Conservation (phyloP, 2,113 vertebrate genomes). For the Percina caprodes region DNA sequence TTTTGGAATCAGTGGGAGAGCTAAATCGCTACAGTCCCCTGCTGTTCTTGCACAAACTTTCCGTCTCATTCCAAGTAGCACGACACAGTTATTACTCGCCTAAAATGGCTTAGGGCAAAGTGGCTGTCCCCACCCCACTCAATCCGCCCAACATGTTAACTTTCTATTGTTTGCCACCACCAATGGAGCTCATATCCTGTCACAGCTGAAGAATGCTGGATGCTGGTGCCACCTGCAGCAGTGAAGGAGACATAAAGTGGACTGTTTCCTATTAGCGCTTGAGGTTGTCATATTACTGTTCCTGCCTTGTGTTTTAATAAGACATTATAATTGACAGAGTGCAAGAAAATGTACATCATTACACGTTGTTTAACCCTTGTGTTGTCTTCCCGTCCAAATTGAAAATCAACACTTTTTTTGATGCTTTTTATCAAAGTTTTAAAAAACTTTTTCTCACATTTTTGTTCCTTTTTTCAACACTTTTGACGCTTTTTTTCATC, state of each 20-base stretch:
- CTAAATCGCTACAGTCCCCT: slow-evolving; percentile 19
- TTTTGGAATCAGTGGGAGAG: slow-evolving; percentile 37
- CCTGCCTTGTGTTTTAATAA: not conserved
- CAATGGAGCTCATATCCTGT: not conserved
- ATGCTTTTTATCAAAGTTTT: too few species aligned
- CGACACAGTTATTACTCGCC: slow-evolving; percentile 17
- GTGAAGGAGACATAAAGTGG: slow-evolving; percentile 9
- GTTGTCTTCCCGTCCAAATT: too few species aligned
- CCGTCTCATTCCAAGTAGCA: slow-evolving; percentile 3
- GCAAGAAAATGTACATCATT: not conserved
- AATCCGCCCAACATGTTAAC: slow-evolving; percentile 5
- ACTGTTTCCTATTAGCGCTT: not conserved
- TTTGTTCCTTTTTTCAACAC: too few species aligned
- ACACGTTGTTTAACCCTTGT: not conserved
- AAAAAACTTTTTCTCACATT: too few species aligned
- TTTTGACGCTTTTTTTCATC: too few species aligned
- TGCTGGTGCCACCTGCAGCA: not conserved
- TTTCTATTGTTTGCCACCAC: slow-evolving; percentile 10
- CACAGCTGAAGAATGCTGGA: slow-evolving; percentile 6
- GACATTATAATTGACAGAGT: not conserved
- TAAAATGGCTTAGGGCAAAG: slow-evolving; percentile 22
- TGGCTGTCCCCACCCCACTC: slow-evolving; percentile 4
- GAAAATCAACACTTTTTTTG: too few species aligned
- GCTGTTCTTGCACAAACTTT: slow-evolving; percentile 22
- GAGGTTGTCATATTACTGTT: too few species aligned